Base-by-base conservation (phyloP, 2,888 invertebrate species). In the Stegophylla sp. region DNA sequence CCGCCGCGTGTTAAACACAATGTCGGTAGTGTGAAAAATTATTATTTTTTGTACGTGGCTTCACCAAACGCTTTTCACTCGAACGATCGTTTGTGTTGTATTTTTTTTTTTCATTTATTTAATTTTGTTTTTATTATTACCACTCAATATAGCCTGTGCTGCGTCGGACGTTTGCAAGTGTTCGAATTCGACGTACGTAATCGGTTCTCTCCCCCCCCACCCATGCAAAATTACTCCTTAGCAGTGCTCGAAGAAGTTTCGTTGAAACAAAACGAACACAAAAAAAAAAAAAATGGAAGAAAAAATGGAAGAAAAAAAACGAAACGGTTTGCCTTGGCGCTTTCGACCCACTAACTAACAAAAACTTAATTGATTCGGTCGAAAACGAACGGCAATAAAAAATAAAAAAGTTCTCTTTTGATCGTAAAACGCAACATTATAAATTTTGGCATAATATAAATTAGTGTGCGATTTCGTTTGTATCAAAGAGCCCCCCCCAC, bases 281-380 rank as follows among this genome's bases (percentile, higher is more conserved):
- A n/a, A n/a, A n/a, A n/a, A n/a, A n/a, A n/a, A n/a, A n/a, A n/a
- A n/a, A n/a, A n/a, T n/a, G n/a, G n/a, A n/a, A n/a, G n/a, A n/a
- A n/a, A n/a, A n/a, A n/a, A n/a, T n/a, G n/a, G n/a, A n/a, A 26
- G 26, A 4, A n/a, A 23, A 12, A 15, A 34, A 34, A 45, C 3
- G 26, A 26, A 12, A 15, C 28, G 17, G 34, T 34, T n/a, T n/a
- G n/a, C n/a, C n/a, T n/a, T n/a, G n/a, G n/a, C 34, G 34, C 17
- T 56, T 12, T 56, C 20, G 20, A 28, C n/a, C n/a, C 15, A 26
- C 28, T 74, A 63, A 74, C 61, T 20, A 63, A 74, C 61, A 23
- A 48, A 74, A 61, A 63, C n/a, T 48, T 63, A 63, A 74, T 74
- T 51, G 48, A 63, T 74, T 74, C 15, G 34, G 48, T 63, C 10